phyloP scores from a whole-genome alignment of 37 sponge, comb jelly and placozoan species.

The Beroe forskalii region DNA sequence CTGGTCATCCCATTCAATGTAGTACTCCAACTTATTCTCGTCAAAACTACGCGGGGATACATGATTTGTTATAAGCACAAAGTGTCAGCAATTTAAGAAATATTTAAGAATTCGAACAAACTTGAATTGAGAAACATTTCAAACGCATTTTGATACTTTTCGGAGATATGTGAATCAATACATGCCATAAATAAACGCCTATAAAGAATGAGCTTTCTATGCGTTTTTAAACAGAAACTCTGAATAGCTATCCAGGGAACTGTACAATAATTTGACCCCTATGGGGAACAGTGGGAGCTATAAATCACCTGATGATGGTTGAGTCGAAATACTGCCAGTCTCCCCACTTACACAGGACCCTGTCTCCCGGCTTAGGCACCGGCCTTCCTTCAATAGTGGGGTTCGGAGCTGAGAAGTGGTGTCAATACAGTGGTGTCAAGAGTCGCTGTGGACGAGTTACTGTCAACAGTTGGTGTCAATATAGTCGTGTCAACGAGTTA shows the following conservation, averaged over 20 bases:
- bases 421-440: not conserved
- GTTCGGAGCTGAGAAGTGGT: constrained; percentile 3
- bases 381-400: constrained; percentile 11
- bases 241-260: no score
- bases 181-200: no score
- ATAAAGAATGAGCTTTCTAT: no score
- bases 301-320: constrained; percentile 39
- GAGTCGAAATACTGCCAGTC: constrained; percentile 60
- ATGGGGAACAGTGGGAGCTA: no score
- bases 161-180: no score
- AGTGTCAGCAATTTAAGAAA: no score
- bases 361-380: constrained; percentile 29
- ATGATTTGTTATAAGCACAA: not conserved
- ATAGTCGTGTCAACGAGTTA: no score
- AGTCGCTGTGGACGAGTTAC: not conserved
- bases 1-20: constrained; percentile 60
- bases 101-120: no score
- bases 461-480: not conserved
- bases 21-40: constrained; percentile 52
- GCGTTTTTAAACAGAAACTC: no score
- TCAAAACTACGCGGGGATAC: not conserved
- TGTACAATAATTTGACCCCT: no score
- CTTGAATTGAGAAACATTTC: no score
- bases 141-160: no score
- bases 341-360: constrained; percentile 55